Evolutionary conservation across 2,113 vertebrate species (phyloP), one percentile per base, ranked within the genome.

Genomic region (Eretmochelys imbricata): DNA sequence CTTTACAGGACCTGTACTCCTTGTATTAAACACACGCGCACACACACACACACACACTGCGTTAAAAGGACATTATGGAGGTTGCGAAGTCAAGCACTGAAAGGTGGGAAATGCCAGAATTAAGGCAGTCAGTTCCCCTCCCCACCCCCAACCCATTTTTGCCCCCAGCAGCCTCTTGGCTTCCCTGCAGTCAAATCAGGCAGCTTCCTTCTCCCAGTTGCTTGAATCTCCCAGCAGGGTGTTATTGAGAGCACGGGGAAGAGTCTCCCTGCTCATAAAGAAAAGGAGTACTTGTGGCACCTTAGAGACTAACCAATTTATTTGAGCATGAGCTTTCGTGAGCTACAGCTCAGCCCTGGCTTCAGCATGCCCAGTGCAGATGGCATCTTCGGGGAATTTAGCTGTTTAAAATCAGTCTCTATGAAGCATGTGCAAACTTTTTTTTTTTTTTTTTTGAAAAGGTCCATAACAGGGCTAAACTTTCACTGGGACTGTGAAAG

Each of bases 11-110:
- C 38, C 62, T 72, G 48, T 85, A 80, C 42, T 55, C 20, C 22
- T 57, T n/a, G 8, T 27, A 0, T 51, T 88, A 9, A 13, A 78
- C 88, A 49, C 49, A 48, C 24, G 38, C 5, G 17, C 38, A 9
- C 17, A 78, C 87, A 49, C 49, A 48, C 24, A 72, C 5, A 35
- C 38, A 9, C 17, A 78, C 88, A 12, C 76, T 3, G 72, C 81
- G 46, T 80, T 88, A 82, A 95, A 95, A 91, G 57, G 84, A 29
- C 55, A 24, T 93, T 89, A 59, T 5, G 81, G 59, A 35, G 42
- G 12, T 81, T 85, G 35, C 22, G 87, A 80, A 49, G 48, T 51
- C 50, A 90, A 89, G 1, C 46, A 31, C 8, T 88, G 90, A 29
- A 76, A 91, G 82, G 2, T 90, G 24, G 19, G 80, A 92, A 92